A percentile compares a stretch with the other conserved stretches of the same genome.
phyloP scores from a whole-genome alignment of 2,888 invertebrate genomes.

The Thelaira solivaga region DNA sequence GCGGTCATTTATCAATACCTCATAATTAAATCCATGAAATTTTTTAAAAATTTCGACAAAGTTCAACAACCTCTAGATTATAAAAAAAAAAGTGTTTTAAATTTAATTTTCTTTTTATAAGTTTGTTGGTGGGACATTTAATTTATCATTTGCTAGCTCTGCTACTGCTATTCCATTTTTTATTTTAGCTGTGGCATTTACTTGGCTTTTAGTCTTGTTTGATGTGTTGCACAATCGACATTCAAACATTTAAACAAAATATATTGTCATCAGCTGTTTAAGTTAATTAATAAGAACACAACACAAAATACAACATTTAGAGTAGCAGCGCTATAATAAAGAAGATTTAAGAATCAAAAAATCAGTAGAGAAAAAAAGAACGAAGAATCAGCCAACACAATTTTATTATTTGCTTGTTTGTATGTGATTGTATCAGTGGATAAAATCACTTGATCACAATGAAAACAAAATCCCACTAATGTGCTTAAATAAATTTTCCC shows the following conservation, averaged over 20 bases:
- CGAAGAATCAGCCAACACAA: conserved; percentile 43
- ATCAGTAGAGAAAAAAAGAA: conserved; percentile 18
- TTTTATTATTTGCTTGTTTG: conserved; percentile 28
- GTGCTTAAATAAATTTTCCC: conserved; percentile 67
- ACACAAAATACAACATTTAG: conserved; percentile 36
- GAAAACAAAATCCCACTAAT: conserved; percentile 66
- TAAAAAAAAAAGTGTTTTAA: no score
- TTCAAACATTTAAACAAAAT: conserved; percentile 34
- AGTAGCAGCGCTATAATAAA: conserved; percentile 36
- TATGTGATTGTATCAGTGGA: conserved; percentile 55
- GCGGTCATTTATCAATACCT: no score
- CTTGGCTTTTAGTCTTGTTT: neutral
- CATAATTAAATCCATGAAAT: neutral
- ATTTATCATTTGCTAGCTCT: conserved; percentile 41
- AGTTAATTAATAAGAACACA: conserved; percentile 65
- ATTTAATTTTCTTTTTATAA: conserved; percentile 30
- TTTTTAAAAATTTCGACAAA: neutral
- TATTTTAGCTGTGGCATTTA: neutral
- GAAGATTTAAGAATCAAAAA: conserved; percentile 45
- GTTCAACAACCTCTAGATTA: conserved; percentile 15
- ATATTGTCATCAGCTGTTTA: conserved; percentile 65
- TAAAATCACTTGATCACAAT: conserved; percentile 60
- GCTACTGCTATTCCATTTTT: no score
- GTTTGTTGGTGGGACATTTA: conserved; percentile 38
- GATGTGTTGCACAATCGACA: conserved; percentile 6